A percentile compares a stretch with the other conserved stretches of the same genome.
Evolutionary conservation across 23 tunicate species (phyloP).

Genomic region (Halocynthia aurantium): DNA sequence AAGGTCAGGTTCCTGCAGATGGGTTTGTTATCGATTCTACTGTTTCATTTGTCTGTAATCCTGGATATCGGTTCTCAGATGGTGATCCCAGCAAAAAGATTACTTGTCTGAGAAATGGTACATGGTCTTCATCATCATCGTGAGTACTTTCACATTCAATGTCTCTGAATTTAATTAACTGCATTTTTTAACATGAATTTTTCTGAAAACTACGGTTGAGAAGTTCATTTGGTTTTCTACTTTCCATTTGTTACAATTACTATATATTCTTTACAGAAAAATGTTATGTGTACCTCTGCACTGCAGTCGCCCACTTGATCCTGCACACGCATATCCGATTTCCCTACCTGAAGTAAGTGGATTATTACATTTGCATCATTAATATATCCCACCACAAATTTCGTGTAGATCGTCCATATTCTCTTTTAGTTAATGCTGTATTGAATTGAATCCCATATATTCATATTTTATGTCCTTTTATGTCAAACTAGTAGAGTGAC

Average conservation of each 20-base stretch:
- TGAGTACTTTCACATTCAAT: slow-evolving; percentile 6
- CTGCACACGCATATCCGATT: slow-evolving; percentile 31
- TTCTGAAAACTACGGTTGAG: neutral
- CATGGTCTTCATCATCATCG: slow-evolving; percentile 40
- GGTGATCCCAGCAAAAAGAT: slow-evolving; percentile 23
- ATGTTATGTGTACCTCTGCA: slow-evolving; percentile 25
- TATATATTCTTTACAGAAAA: neutral
- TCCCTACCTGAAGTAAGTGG: slow-evolving; percentile 24
- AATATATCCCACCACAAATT: too few relatives aligned
- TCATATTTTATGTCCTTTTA: too few relatives aligned
- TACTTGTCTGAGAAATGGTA: slow-evolving; percentile 20
- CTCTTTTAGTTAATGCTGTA: too few relatives aligned
- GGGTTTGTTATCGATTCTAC: neutral
- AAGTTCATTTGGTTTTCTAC: neutral
- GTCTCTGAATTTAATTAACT: too few relatives aligned
- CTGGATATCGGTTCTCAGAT: slow-evolving; percentile 45
- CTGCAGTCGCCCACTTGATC: slow-evolving; percentile 43
- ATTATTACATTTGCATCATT: neutral
- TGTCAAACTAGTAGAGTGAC: too few relatives aligned
- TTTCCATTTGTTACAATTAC: neutral
- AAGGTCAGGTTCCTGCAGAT: neutral
- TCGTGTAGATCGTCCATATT: too few relatives aligned
- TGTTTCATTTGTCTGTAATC: slow-evolving; percentile 34
- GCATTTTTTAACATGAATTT: too few relatives aligned
- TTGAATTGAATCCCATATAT: too few relatives aligned